These are phyloP conservation scores for Hypsibius dujardini DNA, from an alignment of 1,140 invertebrate genomes.

Conservation along the genomic window DNA sequence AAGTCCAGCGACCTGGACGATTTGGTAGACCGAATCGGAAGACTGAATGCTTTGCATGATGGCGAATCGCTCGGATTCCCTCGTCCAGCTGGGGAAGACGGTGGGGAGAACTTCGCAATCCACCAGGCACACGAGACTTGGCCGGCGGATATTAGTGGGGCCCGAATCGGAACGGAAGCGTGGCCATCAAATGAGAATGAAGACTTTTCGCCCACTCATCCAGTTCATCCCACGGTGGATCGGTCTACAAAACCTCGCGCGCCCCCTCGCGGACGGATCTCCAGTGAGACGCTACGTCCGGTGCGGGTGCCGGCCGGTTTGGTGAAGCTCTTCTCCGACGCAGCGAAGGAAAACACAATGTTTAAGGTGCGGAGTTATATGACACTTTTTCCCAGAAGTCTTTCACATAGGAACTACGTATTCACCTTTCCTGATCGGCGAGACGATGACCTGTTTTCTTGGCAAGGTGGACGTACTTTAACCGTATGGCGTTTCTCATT, in stretches of 20 bases:
- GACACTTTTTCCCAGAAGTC: no score
- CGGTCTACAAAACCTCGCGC: neutral
- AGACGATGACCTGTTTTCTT: no score
- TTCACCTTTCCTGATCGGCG: no score
- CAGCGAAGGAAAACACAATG: neutral
- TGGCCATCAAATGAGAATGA: neutral
- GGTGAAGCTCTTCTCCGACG: neutral
- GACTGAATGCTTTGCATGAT: neutral
- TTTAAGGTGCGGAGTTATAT: neutral
- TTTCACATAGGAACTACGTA: no score
- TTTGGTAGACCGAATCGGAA: neutral
- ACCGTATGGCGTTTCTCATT: no score
- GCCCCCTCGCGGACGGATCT: slow-evolving; percentile 2
- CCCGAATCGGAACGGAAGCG: no score
- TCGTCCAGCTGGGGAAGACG: neutral
- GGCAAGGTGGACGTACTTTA: no score
- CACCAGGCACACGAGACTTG: neutral
- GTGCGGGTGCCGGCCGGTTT: neutral
- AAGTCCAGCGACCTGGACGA: neutral
- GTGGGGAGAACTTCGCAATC: neutral
- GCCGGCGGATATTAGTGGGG: neutral
- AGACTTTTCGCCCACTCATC: neutral
- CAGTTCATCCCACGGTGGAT: neutral
- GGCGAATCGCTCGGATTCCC: neutral
- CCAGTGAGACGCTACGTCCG: neutral